Evolutionary conservation across 2,888 invertebrate genomes (phyloP).

Genomic region (Amphipoea oculea): DNA sequence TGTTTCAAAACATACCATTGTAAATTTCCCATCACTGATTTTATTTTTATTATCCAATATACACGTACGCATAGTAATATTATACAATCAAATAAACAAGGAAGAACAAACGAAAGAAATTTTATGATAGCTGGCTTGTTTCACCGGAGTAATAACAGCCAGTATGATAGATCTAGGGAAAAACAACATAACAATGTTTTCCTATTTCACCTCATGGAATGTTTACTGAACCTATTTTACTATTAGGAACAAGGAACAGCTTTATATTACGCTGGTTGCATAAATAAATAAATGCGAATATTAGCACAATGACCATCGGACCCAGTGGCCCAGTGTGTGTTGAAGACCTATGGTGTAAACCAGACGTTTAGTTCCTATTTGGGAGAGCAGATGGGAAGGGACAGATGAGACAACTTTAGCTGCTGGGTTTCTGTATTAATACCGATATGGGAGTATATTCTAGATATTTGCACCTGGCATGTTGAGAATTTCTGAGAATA

Average conservation of each 20-base stretch:
- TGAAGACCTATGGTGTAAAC: slow-evolving; percentile 54
- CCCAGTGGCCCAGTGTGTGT: slow-evolving; percentile 25
- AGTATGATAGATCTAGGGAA: slow-evolving; percentile 50
- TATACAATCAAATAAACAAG: slow-evolving; percentile 55
- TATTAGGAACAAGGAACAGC: slow-evolving; percentile 48
- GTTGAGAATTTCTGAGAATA: slow-evolving; percentile 59
- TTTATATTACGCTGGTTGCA: slow-evolving; percentile 41
- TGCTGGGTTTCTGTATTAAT: slow-evolving; percentile 8
- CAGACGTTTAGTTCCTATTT: slow-evolving; percentile 30
- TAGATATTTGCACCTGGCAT: slow-evolving; percentile 29
- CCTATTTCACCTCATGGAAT: slow-evolving; percentile 44
- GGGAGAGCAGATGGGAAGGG: slow-evolving; percentile 32
- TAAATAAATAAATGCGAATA: slow-evolving; percentile 47
- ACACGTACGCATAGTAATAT: slow-evolving; percentile 40
- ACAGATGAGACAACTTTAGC: slow-evolving; percentile 31
- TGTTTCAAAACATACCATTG: slow-evolving; percentile 76
- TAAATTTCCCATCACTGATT: slow-evolving; percentile 71
- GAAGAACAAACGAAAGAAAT: slow-evolving; percentile 46
- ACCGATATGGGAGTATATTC: slow-evolving; percentile 14
- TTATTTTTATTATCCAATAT: slow-evolving; percentile 63
- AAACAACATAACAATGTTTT: slow-evolving; percentile 49
- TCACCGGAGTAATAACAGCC: slow-evolving; percentile 42
- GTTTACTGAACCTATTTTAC: slow-evolving; percentile 54
- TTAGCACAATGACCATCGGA: slow-evolving; percentile 52
- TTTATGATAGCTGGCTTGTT: slow-evolving; percentile 55